Percentiles rank a stretch among this genome's conserved stretches.
phyloP scores from a whole-genome alignment of 2,888 invertebrate genomes.

The Gymnosoma rotundatum region DNA sequence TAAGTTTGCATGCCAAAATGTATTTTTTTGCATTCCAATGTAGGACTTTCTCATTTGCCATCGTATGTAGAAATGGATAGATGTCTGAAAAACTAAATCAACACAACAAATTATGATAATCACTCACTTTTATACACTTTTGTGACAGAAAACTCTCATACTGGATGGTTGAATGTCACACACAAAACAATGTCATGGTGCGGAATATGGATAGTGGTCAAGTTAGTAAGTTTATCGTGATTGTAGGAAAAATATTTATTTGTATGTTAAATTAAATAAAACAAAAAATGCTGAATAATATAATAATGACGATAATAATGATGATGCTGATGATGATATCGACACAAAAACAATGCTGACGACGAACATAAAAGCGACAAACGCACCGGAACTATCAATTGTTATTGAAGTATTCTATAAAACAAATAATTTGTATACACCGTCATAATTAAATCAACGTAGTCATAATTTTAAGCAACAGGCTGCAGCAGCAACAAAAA shows the following conservation, averaged over 20 bases:
- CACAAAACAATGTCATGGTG: conserved; percentile 55
- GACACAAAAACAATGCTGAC: background rate
- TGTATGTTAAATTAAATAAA: conserved; percentile 60
- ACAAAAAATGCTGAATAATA: conserved; percentile 63
- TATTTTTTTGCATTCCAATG: background rate
- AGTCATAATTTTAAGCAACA: conserved; percentile 28
- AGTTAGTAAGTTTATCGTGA: conserved; percentile 9
- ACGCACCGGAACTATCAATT: conserved; percentile 81
- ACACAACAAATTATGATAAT: conserved; percentile 71
- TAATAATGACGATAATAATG: background rate
- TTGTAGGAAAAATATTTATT: conserved; percentile 42
- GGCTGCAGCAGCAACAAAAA: conserved; percentile 19
- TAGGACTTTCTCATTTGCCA: background rate
- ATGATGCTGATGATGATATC: conserved; percentile 32
- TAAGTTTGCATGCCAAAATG: too few relatives aligned
- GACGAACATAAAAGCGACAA: conserved; percentile 34
- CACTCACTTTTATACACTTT: conserved; percentile 71
- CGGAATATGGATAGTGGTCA: conserved; percentile 71
- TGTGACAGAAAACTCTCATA: conserved; percentile 59
- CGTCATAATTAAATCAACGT: conserved; percentile 38
- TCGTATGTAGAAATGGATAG: conserved; percentile 18
- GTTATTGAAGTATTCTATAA: conserved; percentile 74
- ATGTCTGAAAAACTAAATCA: conserved; percentile 55
- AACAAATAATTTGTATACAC: conserved; percentile 49
- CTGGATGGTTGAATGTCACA: conserved; percentile 53